Base-by-base conservation (phyloP, 1,140 invertebrate species). In the Drusus annulatus region DNA sequence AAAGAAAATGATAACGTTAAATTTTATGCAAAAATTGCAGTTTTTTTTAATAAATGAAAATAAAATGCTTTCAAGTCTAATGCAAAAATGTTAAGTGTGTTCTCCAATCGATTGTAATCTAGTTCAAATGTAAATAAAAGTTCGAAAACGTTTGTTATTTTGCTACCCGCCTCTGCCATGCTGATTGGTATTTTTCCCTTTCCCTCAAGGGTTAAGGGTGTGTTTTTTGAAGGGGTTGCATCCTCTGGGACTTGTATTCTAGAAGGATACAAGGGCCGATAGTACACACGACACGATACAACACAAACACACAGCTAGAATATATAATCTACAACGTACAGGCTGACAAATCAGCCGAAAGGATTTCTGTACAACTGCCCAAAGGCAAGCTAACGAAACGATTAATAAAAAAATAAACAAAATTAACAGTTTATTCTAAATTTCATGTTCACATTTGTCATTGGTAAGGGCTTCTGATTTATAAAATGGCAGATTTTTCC, bases 191-290 rank as follows among this genome's bases (percentile, higher is more conserved):
- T 83, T 68, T 79, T 76, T 79, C 69, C 60, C 68, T 36, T 58
- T 77, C 77, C 58, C 62, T 77, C 31, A 52, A 58, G 82, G 82
- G 82, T 81, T 81, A 81, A 83, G 80, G 82, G 62, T 83, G 77
- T 69, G 69, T 83, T 79, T 79, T 80, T 76, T 65, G 74, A 83
- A 83, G 82, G 82, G 82, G 82, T 83, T 81, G 80, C 56, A 63
- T 83, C 82, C 82, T 73, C n/a, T 54, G 82, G 82, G 82, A 81
- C 50, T 50, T 65, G 58, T 65, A 52, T 51, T 7, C 50, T 25
- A 56, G 17, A 74, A 56, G 69, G 25, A 16, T 54, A 74, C 69
- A 74, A 19, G 31, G 36, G 21, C 21, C 25, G 21, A 28, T 16
- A 28, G 62, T 65, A 21, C 25, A 65, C 62, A 21, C n/a, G 54